A percentile compares a stretch with the other conserved stretches of the same genome.
phyloP scores from a whole-genome alignment of 2,888 invertebrate species.

The Bellardia pandia region DNA sequence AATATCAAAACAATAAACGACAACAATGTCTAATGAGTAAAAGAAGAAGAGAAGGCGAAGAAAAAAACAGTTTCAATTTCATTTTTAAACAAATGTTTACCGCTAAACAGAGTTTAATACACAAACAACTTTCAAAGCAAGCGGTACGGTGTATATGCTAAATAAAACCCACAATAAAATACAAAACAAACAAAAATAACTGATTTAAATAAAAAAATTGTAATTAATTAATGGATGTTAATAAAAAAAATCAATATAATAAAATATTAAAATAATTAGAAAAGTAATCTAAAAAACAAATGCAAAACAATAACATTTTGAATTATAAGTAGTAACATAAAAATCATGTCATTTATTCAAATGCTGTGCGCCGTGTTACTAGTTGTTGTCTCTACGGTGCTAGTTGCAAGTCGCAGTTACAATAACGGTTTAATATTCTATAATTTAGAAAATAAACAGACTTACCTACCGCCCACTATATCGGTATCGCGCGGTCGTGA shows the following conservation, averaged over 20 bases:
- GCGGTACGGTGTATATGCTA: slow-evolving; percentile 73
- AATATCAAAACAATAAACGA: slow-evolving; percentile 32
- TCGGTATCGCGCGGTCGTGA: slow-evolving; percentile 81
- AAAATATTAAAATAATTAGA: slow-evolving; percentile 32
- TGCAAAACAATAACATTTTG: not conserved
- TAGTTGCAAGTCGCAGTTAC: slow-evolving; percentile 79
- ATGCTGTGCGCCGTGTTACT: slow-evolving; percentile 41
- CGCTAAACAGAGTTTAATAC: slow-evolving; percentile 80
- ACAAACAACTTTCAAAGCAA: slow-evolving; percentile 81
- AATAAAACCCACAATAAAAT: slow-evolving; percentile 32
- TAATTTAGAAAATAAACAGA: slow-evolving; percentile 77
- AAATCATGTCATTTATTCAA: slow-evolving; percentile 44
- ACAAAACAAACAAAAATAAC: slow-evolving; percentile 2
- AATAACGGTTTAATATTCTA: slow-evolving; percentile 82
- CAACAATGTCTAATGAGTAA: not conserved
- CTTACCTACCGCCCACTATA: slow-evolving; percentile 81
- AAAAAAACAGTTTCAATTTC: slow-evolving; percentile 80
- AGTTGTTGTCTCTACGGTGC: slow-evolving; percentile 33
- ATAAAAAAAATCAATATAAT: slow-evolving; percentile 44
- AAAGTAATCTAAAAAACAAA: slow-evolving; percentile 30
- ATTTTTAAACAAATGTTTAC: slow-evolving; percentile 82
- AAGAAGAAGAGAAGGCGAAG: not conserved
- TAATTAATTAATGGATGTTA: slow-evolving; percentile 17
- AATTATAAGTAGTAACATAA: not conserved
- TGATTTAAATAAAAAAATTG: slow-evolving; percentile 5